Evolutionary conservation across 2,888 invertebrate species (phyloP).

Genomic region (Octonoba sinensis): DNA sequence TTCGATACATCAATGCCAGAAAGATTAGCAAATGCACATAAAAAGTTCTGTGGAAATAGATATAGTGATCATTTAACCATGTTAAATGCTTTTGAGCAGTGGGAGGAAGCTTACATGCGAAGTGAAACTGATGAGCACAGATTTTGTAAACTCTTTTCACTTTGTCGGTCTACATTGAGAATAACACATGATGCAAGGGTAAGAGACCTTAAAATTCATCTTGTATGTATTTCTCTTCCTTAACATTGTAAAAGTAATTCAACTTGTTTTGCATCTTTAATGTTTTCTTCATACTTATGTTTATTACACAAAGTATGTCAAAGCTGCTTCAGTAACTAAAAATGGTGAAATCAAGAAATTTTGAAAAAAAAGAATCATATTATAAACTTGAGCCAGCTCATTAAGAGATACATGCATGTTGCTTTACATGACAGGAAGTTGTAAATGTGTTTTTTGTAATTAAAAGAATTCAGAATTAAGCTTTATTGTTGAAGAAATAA

Average conservation of each 20-base stretch:
- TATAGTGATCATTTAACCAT: conserved; percentile 96
- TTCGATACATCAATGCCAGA: conserved; percentile 78
- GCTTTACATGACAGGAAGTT: neutral
- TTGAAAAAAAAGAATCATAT: neutral
- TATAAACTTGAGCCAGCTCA: no score
- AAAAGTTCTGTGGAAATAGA: conserved; percentile 86
- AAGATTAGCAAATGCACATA: conserved; percentile 85
- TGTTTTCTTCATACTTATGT: no score
- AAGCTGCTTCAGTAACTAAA: no score
- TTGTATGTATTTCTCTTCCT: neutral
- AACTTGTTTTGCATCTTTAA: no score
- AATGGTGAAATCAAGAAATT: neutral
- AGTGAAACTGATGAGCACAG: conserved; percentile 79
- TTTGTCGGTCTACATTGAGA: conserved; percentile 88
- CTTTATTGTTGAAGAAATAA: no score
- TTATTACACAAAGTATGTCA: no score
- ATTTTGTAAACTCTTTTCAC: conserved; percentile 92
- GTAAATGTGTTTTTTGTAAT: no score
- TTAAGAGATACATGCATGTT: no score
- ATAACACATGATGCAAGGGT: conserved; percentile 92
- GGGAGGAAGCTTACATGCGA: conserved; percentile 73
- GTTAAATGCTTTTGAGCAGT: conserved; percentile 88
- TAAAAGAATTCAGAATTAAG: no score
- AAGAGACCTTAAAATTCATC: conserved; percentile 22
- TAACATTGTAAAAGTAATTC: no score